Percentiles rank a stretch among this genome's conserved stretches.
These are phyloP conservation scores for Alligator mississippiensis DNA, from an alignment of 2,113 vertebrate species.

Conservation along the genomic window DNA sequence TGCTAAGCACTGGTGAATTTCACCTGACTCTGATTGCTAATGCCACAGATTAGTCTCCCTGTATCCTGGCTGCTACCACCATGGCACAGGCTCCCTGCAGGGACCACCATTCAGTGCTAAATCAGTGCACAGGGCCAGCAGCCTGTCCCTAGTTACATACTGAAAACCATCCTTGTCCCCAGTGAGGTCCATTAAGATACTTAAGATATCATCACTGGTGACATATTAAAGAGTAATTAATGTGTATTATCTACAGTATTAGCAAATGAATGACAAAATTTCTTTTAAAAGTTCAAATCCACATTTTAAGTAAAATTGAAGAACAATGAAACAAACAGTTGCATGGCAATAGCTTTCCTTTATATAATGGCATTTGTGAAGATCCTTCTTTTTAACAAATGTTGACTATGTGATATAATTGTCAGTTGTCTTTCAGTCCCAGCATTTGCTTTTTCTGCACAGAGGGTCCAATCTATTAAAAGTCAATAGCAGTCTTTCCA, in stretches of 20 bases:
- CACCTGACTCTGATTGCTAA: no score
- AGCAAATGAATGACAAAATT: background rate
- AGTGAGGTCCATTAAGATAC: background rate
- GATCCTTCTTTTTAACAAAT: constrained; percentile 65
- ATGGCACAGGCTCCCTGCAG: no score
- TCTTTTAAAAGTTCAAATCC: background rate
- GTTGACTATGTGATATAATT: constrained; percentile 29
- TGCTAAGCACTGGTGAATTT: no score
- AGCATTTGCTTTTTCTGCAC: constrained; percentile 15
- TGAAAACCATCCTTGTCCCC: background rate
- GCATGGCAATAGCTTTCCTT: constrained; percentile 35
- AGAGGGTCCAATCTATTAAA: constrained; percentile 9
- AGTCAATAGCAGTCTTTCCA: constrained; percentile 39
- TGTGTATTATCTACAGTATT: accelerated
- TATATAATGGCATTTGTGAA: constrained; percentile 41
- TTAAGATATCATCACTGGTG: background rate
- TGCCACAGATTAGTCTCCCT: no score
- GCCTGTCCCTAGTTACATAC: background rate
- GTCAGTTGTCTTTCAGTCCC: constrained; percentile 37
- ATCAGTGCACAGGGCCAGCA: background rate
- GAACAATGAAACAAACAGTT: constrained; percentile 17
- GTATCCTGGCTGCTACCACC: no score
- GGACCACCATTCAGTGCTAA: background rate
- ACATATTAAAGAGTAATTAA: background rate
- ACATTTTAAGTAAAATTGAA: background rate